A percentile compares a stretch with the other conserved stretches of the same genome.
phyloP scores from a whole-genome alignment of 1,140 invertebrate species.

The Drosophila nannoptera region DNA sequence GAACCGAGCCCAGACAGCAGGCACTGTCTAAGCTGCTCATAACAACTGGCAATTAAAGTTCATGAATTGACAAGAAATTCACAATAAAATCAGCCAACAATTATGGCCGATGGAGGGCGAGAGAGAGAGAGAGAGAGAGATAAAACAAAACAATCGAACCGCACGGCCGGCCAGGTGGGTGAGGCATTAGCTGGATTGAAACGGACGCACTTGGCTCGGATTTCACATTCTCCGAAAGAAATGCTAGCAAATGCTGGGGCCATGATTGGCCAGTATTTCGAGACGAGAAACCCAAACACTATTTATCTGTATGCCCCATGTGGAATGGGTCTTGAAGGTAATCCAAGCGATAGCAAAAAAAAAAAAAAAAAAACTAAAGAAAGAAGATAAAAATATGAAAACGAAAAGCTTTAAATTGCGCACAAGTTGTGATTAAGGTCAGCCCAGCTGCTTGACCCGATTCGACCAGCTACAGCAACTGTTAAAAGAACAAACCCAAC shows the following conservation, averaged over 20 bases:
- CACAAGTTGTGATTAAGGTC: constrained; percentile 56
- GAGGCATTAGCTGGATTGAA: constrained; percentile 39
- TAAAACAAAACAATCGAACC: constrained; percentile 9
- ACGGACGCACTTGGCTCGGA: constrained; percentile 23
- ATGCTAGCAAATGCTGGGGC: constrained; percentile 54
- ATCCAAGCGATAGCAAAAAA: constrained; percentile 22
- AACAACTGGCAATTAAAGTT: constrained; percentile 66
- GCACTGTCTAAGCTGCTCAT: constrained; percentile 31
- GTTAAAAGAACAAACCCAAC: background rate
- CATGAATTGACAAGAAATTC: constrained; percentile 73
- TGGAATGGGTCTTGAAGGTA: constrained; percentile 40
- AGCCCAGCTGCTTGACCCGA: constrained; percentile 43
- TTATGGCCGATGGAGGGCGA: constrained; percentile 41
- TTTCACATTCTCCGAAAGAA: constrained; percentile 49
- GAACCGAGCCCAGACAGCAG: background rate
- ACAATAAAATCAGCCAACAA: constrained; percentile 43
- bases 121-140: background rate
- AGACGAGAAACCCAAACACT: constrained; percentile 30
- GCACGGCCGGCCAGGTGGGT: constrained; percentile 43
- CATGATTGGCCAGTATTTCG: constrained; percentile 58
- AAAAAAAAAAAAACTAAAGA: constrained; percentile 14
- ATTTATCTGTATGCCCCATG: constrained; percentile 19
- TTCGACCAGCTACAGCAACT: constrained; percentile 10
- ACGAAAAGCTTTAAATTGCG: constrained; percentile 38
- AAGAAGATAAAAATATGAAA: constrained; percentile 10